A percentile compares a stretch with the other conserved stretches of the same genome.
Conservation (phyloP, 2,113 vertebrate genomes). For the Xiphophorus hellerii region DNA sequence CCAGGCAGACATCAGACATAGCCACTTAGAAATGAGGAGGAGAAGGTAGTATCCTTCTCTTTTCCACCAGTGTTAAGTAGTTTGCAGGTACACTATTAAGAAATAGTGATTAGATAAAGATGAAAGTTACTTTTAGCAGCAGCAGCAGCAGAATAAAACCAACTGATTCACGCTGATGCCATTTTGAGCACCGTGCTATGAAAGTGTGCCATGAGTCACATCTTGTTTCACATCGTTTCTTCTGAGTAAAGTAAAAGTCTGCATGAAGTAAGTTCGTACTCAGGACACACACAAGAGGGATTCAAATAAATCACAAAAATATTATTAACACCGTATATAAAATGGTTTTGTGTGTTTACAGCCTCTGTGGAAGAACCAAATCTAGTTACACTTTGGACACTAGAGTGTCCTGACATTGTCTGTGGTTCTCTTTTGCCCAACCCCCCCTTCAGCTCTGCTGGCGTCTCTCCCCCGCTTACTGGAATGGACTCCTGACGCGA, state of each 20-base stretch:
- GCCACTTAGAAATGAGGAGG: neutral
- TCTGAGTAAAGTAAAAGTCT: neutral
- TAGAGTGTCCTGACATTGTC: neutral
- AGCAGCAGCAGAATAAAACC: constrained; percentile 4
- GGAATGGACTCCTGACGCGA: constrained; percentile 60
- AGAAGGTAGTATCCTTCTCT: neutral
- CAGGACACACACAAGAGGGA: neutral
- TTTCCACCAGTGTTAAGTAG: neutral
- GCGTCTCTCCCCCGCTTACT: constrained; percentile 48
- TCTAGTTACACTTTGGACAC: neutral
- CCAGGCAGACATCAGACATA: neutral
- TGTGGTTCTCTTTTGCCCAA: neutral
- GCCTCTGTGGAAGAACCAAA: neutral
- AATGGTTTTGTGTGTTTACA: neutral
- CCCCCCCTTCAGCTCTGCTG: neutral
- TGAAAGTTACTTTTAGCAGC: neutral
- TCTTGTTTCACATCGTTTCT: constrained; percentile 12
- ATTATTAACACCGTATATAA: neutral
- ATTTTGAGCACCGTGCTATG: constrained; percentile 2
- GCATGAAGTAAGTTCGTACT: neutral
- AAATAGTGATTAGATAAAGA: neutral
- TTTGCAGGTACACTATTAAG: neutral
- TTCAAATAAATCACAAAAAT: neutral
- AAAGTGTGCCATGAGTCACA: constrained; percentile 6
- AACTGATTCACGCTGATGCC: constrained; percentile 29